Conservation (phyloP, 2,797 vertebrate species). For the Oreortyx pictus region DNA sequence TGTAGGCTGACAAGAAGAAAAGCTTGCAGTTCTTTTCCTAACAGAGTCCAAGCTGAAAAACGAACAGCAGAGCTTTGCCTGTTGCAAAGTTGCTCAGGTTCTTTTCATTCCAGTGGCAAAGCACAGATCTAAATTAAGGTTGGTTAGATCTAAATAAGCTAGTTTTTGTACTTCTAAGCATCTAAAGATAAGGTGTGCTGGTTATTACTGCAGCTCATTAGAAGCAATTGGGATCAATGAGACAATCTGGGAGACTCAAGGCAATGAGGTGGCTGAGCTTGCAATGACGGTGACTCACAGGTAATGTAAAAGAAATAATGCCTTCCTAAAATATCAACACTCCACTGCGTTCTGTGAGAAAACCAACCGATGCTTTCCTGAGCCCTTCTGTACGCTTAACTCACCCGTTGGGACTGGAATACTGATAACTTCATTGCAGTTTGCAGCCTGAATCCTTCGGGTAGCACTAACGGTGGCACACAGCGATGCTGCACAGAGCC, state of each 20-base stretch:
- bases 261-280: background rate
- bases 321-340: background rate
- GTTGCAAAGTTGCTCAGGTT: background rate
- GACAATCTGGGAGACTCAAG: background rate
- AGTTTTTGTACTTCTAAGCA: background rate
- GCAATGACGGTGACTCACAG: background rate
- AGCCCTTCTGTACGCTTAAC: background rate
- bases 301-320: accelerated
- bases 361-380: background rate
- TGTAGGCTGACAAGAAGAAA: background rate
- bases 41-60: background rate
- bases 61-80: background rate
- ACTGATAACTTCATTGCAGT: background rate
- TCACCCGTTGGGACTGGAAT: background rate
- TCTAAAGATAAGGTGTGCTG: background rate
- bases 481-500: background rate
- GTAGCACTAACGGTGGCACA: background rate
- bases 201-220: background rate
- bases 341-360: accelerated
- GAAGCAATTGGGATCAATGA: background rate
- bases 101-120: background rate
- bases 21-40: background rate
- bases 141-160: background rate
- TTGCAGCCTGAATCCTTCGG: background rate
- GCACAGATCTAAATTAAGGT: background rate